Evolutionary conservation across 2,888 invertebrate species (phyloP).

Genomic region (Steinernema scapterisci): DNA sequence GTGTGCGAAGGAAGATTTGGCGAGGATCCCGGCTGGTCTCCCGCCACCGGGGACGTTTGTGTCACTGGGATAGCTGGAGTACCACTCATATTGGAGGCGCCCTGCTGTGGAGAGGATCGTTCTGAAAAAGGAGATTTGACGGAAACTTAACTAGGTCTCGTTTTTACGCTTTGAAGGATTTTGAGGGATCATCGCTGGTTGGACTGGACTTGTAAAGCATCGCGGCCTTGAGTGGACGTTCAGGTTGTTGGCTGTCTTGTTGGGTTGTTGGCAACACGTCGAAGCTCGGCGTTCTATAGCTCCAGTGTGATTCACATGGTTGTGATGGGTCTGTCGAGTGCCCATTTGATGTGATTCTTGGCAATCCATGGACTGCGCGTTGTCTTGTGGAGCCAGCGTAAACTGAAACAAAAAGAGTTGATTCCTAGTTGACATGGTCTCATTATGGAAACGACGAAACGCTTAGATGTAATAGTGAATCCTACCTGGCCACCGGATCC

Average conservation of each 20-base stretch:
- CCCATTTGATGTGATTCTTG: neutral
- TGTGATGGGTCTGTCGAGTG: neutral
- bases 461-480: too few species aligned
- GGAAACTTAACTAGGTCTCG: neutral
- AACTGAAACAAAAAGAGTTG: constrained; percentile 13
- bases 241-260: neutral
- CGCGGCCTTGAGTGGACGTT: neutral
- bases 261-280: neutral
- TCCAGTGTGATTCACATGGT: neutral
- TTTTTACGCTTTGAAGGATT: neutral
- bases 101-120: too few species aligned
- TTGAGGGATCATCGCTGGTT: neutral
- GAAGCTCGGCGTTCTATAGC: constrained; percentile 1
- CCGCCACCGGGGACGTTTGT: neutral
- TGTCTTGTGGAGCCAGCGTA: constrained; percentile 25
- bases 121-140: too few species aligned
- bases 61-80: neutral
- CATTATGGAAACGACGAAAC: neutral
- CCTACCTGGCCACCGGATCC: constrained; percentile 62
- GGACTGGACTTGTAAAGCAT: constrained; percentile 2
- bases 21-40: constrained; percentile 5
- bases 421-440: too few species aligned
- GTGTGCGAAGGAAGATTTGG: neutral
- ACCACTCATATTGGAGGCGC: neutral
- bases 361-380: constrained; percentile 2